Percentiles rank a stretch among this genome's conserved stretches.
These are phyloP conservation scores for Nephotettix cincticeps DNA, from an alignment of 1,140 invertebrate species.

Conservation along the genomic window DNA sequence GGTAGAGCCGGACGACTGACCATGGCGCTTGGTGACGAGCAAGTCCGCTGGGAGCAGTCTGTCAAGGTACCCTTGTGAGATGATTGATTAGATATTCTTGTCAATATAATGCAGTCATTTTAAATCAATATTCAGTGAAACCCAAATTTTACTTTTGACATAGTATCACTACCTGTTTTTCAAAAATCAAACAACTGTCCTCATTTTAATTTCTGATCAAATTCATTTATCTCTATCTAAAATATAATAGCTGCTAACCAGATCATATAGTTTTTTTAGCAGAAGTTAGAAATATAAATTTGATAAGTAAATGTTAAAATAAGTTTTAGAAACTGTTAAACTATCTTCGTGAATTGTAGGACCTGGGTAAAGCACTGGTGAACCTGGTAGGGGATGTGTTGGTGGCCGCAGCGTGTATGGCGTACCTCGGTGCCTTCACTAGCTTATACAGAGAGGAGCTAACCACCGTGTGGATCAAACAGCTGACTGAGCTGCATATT, in stretches of 20 bases:
- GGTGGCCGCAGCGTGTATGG: conserved; percentile 79
- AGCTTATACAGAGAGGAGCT: conserved; percentile 68
- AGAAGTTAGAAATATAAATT: no score
- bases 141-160: no score
- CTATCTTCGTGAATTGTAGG: conserved; percentile 25
- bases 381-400: conserved; percentile 80
- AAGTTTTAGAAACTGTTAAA: background rate
- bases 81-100: no score
- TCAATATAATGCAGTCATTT: no score
- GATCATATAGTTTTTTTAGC: no score
- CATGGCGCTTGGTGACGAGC: conserved; percentile 80
- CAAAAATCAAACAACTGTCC: no score
- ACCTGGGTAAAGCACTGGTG: conserved; percentile 44
- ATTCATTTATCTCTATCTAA: no score
- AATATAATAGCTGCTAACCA: no score
- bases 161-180: no score
- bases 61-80: no score
- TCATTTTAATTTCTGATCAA: no score
- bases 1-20: conserved; percentile 79
- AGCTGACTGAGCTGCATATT: conserved; percentile 62
- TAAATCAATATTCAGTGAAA: no score
- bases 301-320: background rate
- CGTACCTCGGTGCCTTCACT: conserved; percentile 88
- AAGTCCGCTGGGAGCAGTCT: conserved; percentile 75
- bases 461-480: conserved; percentile 63